Evolutionary conservation across 2,113 vertebrate species (phyloP).

Genomic region (Drymodes brunneopygia): DNA sequence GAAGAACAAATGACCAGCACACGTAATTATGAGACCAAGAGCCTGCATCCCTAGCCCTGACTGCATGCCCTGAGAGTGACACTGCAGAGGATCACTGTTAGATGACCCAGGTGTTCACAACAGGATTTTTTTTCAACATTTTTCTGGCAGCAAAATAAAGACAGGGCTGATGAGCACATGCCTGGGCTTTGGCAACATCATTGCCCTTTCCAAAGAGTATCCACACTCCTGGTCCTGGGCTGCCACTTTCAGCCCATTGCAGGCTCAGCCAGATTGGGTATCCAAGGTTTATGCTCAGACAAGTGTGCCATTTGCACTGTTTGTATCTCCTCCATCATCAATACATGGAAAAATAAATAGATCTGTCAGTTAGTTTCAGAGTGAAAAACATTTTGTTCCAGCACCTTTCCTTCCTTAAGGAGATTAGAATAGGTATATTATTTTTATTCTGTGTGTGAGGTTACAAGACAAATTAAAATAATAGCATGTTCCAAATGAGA

Average conservation of each 20-base stretch:
- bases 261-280: neutral
- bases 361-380: neutral
- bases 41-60: neutral
- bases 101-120: neutral
- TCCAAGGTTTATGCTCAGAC: neutral
- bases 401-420: neutral
- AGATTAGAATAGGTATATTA: neutral
- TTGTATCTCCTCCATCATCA: neutral
- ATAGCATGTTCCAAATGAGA: neutral
- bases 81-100: neutral
- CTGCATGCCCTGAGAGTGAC: accelerated
- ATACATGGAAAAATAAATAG: neutral
- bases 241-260: accelerated
- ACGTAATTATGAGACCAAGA: neutral
- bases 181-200: neutral
- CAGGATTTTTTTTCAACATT: neutral
- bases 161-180: neutral
- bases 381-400: constrained; percentile 7
- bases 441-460: neutral
- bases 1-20: neutral
- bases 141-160: neutral
- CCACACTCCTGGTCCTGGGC: neutral
- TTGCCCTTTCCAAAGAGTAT: neutral
- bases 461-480: neutral
- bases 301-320: neutral